Evolutionary conservation across 2,888 invertebrate genomes (phyloP), one percentile per base, ranked within the genome.

Genomic region (Panopea generosa): DNA sequence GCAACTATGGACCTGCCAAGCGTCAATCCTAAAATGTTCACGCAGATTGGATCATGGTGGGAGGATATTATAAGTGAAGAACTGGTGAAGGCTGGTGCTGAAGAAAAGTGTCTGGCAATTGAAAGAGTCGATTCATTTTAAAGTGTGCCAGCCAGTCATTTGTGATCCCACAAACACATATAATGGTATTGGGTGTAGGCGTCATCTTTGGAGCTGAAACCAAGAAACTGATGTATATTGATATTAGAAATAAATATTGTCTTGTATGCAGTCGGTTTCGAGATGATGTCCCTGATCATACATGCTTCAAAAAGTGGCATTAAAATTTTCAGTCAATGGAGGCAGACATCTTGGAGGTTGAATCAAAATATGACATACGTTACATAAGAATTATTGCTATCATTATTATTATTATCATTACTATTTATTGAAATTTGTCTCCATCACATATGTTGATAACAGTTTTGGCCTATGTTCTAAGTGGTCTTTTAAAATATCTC

Each of bases 151-250:
- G 68, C 70, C 81, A 14, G 81, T 83, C 0, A 69, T 83, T 4
- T 45, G 38, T 40, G 83, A 83, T 74, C 79, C 79, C 27, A 82
- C 77, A 62, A 83, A 83, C 47, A 40, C 69, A 0, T 82, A 81
- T 49, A 79, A 83, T 74, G 81, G 77, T 22, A 79, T 77, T n/a
- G 11, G 81, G 79, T 22, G 81, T 83, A 18, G 77, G 62, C 4
- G 63, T 82, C 4, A 77, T 84, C 6, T 70, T 77, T 18, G 77
- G 80, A 0, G 29, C 55, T 45, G 56, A 75, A 40, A 82, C 74
- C 6, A 49, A 59, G 22, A 82, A 80, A 55, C n/a, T 82, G n/a
- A 38, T 84, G 0, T 71, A 78, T 24, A 74, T 83, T 18, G 84
- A 79, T 20, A 45, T 84, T 0, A 40, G 40, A 40, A 40, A 16